Evolutionary conservation across 1,140 invertebrate genomes (phyloP).

Genomic region (Saxidomus purpurata): DNA sequence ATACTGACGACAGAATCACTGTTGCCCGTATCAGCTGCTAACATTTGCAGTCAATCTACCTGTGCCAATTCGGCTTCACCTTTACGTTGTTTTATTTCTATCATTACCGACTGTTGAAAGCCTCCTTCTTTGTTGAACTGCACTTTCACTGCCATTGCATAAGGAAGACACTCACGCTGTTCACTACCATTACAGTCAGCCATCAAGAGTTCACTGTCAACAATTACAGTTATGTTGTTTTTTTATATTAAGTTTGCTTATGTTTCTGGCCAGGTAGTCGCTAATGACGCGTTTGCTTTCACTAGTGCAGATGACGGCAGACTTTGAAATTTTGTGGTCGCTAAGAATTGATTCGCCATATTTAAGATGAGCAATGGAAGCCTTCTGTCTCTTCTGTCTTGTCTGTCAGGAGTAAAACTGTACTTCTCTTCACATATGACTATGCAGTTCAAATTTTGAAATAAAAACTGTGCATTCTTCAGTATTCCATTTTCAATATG

Average conservation of each 20-base stretch:
- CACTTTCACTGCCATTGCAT: not conserved
- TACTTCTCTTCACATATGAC: constrained; percentile 66
- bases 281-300: constrained; percentile 26
- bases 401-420: constrained; percentile 41
- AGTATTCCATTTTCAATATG: constrained; percentile 45
- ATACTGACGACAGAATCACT: constrained; percentile 46
- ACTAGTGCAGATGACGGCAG: not conserved
- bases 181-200: not conserved
- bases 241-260: not conserved
- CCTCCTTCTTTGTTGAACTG: not conserved
- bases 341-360: constrained; percentile 32
- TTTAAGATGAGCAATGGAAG: constrained; percentile 50
- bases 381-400: not conserved
- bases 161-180: not conserved
- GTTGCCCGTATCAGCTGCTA: not conserved
- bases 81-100: constrained; percentile 34
- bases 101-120: not conserved
- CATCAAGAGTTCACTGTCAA: constrained; percentile 19
- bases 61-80: constrained; percentile 47
- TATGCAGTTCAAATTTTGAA: not conserved
- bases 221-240: not conserved
- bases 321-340: constrained; percentile 18
- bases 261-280: constrained; percentile 17
- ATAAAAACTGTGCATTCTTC: not conserved
- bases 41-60: not conserved